These are phyloP conservation scores for Solea solea DNA, from an alignment of 2,113 vertebrate genomes.

Conservation along the genomic window DNA sequence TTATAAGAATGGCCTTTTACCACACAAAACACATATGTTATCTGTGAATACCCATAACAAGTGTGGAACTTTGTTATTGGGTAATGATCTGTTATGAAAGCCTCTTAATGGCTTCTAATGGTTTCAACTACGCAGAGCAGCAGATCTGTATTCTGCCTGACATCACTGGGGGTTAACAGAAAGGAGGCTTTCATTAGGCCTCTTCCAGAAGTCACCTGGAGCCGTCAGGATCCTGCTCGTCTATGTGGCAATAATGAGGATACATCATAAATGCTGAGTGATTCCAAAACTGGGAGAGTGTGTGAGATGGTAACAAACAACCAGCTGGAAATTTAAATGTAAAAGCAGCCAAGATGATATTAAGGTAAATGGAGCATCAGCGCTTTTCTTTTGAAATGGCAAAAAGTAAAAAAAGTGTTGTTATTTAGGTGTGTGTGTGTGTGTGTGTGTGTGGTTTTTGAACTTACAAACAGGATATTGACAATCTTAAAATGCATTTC, in stretches of 20 bases:
- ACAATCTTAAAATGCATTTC: too few species aligned
- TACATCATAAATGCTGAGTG: constrained; percentile 8
- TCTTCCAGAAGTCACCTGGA: constrained; percentile 4
- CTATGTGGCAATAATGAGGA: neutral
- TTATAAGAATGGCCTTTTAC: constrained; percentile 11
- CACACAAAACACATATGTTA: neutral
- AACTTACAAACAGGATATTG: too few species aligned
- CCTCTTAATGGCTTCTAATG: neutral
- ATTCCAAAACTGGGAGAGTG: neutral
- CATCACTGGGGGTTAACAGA: neutral
- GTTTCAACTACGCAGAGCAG: neutral
- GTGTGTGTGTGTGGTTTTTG: too few species aligned
- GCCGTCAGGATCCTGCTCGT: neutral
- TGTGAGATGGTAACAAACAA: neutral
- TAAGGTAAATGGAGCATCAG: too few species aligned
- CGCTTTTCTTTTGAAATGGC: too few species aligned
- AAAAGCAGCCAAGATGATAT: too few species aligned
- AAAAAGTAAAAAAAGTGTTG: too few species aligned
- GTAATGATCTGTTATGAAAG: neutral
- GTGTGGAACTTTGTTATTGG: neutral
- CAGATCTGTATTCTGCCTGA: neutral
- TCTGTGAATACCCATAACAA: neutral
- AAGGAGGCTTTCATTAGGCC: constrained; percentile 25
- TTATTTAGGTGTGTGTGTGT: too few species aligned
- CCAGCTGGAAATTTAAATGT: too few species aligned